Conservation (phyloP, 2,888 invertebrate genomes). For the Dione juno region DNA sequence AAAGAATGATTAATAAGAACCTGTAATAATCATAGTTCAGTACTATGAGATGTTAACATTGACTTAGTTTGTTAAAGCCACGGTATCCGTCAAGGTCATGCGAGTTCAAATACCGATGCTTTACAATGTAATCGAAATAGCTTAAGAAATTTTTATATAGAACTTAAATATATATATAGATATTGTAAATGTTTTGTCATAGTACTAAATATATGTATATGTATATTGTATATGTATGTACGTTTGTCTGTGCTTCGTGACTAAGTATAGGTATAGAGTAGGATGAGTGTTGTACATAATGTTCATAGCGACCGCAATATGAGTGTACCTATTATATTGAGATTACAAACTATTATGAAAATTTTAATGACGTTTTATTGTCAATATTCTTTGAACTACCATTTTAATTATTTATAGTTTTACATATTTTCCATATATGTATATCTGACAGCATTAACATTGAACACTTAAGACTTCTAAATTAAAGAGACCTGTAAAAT, state of each 20-base stretch:
- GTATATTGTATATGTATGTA: background rate
- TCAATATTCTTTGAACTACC: background rate
- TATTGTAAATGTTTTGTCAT: conserved; percentile 20
- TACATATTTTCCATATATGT: no score
- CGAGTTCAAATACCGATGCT: background rate
- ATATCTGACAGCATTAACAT: no score
- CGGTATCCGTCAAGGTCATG: background rate
- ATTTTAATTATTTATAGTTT: background rate
- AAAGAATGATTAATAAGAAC: no score
- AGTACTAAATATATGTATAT: conserved; percentile 1
- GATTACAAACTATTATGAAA: conserved; percentile 43
- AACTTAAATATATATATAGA: background rate
- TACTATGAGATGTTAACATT: no score
- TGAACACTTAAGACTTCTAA: no score
- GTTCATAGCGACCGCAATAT: conserved; percentile 43
- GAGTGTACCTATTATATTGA: conserved; percentile 41
- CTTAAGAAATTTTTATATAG: conserved; percentile 14
- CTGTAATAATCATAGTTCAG: no score
- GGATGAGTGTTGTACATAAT: conserved; percentile 25
- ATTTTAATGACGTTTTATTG: conserved; percentile 33
- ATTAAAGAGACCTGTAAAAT: no score
- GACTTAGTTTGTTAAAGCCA: no score
- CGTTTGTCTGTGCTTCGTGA: conserved; percentile 24
- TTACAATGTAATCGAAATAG: background rate
- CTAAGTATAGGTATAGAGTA: conserved; percentile 12